A percentile compares a stretch with the other conserved stretches of the same genome.
Evolutionary conservation across 2,888 invertebrate genomes (phyloP).

Genomic region (Bedellia somnulentella): DNA sequence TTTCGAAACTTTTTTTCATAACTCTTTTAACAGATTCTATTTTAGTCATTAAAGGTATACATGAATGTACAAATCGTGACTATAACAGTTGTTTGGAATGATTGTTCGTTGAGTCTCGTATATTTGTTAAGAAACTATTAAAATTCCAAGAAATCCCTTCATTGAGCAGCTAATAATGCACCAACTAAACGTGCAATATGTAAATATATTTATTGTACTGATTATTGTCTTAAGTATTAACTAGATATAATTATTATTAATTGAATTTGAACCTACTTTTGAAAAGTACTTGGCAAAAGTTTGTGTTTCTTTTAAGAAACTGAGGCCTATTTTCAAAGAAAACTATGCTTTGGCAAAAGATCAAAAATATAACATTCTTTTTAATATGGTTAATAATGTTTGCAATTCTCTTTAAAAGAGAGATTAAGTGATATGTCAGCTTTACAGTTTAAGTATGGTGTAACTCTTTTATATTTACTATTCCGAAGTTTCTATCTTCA

Average conservation of each 20-base stretch:
- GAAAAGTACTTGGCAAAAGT: background rate
- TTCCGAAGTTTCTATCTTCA: background rate
- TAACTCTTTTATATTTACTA: constrained; percentile 3
- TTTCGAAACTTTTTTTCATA: constrained; percentile 11
- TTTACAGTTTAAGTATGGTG: constrained; percentile 42
- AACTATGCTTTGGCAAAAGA: constrained; percentile 2
- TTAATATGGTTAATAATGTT: constrained; percentile 1
- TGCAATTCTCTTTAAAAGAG: constrained; percentile 30
- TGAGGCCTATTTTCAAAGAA: constrained; percentile 1
- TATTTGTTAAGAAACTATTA: constrained; percentile 1
- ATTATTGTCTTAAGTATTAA: constrained; percentile 13
- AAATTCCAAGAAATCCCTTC: constrained; percentile 33
- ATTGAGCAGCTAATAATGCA: constrained; percentile 39
- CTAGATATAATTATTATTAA: background rate
- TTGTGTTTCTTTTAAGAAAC: background rate
- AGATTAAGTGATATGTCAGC: constrained; percentile 55
- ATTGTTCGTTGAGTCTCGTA: constrained; percentile 17
- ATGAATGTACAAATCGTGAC: constrained; percentile 53
- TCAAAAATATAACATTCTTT: background rate
- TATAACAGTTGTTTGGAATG: constrained; percentile 33
- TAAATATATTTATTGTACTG: constrained; percentile 47
- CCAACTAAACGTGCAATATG: constrained; percentile 36
- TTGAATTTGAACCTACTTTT: background rate
- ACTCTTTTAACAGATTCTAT: constrained; percentile 1
- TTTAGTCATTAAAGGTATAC: constrained; percentile 18